Evolutionary conservation across 2,113 vertebrate genomes (phyloP), one percentile per base, ranked within the genome.

Genomic region (Andinoacara biseriatus): DNA sequence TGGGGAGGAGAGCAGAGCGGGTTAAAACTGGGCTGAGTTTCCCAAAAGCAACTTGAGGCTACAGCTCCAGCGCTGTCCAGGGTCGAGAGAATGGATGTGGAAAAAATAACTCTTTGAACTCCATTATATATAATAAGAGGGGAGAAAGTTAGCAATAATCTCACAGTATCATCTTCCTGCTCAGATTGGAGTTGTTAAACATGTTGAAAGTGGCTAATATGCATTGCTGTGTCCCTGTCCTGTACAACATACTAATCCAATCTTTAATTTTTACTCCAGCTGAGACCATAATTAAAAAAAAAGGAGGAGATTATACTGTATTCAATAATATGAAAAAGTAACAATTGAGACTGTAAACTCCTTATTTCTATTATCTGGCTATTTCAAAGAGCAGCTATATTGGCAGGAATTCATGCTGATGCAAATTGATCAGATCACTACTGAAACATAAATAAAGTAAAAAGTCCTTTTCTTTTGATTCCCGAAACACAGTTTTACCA

Each of bases 1-100:
- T 74, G 61, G 88, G 89, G 87, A 92, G 90, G 93, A 90, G 89
- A 90, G 86, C 82, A 77, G 85, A 82, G 81, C 14, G 75, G 87
- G 78, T 82, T 81, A 11, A 56, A 79, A 63, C 52, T 29, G 58
- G 59, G 74, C 90, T 78, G 86, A 88, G 90, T 76, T 90, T 92
- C 87, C 86, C 82, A 87, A 90, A 90, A 75, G n/a, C 69, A 82
- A 31, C 57, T 29, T 18, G 10, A 82, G 58, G 49, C 29, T 72
- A 29, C 26, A 54, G 67, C 67, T 72, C 46, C 54, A 26, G 26
- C 5, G 18, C 67, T 72, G 46, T 72, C 67, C 67, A 29, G 33
- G 46, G 46, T 52, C 26, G 26, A 72, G 67, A 31, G 46, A 52
- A 72, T 18, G 26, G 10, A 33, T 4, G 7, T 54, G 17, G 46